phyloP scores from a whole-genome alignment of 92 coral and sea anemone genomes.

The Porites rus region DNA sequence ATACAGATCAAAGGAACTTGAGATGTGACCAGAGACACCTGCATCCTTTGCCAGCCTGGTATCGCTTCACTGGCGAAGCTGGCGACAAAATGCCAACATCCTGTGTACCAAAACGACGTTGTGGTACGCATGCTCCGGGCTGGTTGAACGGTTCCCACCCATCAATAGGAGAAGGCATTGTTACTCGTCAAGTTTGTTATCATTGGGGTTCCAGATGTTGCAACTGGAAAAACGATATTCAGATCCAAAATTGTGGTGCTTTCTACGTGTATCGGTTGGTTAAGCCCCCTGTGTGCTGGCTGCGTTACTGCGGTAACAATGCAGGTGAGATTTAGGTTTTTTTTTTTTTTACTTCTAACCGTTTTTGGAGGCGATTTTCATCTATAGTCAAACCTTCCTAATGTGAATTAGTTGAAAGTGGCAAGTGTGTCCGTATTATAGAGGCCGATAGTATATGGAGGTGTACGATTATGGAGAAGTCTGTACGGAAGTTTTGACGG shows the following conservation, averaged over 20 bases:
- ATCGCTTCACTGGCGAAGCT: background rate
- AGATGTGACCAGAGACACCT: background rate
- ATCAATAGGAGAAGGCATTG: background rate
- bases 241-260: conserved; percentile 13
- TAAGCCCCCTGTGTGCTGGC: background rate
- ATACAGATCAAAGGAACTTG: background rate
- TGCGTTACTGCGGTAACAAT: conserved; percentile 27
- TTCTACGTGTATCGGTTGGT: background rate
- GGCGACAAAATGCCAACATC: background rate
- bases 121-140: conserved; percentile 42
- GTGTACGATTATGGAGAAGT: too few relatives aligned
- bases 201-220: conserved; percentile 24
- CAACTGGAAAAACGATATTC: conserved; percentile 6
- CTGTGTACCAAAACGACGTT: conserved; percentile 1
- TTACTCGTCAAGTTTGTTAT: conserved; percentile 22
- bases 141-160: conserved; percentile 22
- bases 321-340: background rate
- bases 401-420: too few relatives aligned
- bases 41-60: conserved; percentile 1
- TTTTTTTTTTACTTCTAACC: background rate
- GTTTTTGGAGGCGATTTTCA: background rate
- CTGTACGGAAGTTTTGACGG: too few relatives aligned
- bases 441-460: too few relatives aligned
- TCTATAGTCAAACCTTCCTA: too few relatives aligned
- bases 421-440: too few relatives aligned